A percentile compares a stretch with the other conserved stretches of the same genome.
Evolutionary conservation across 2,888 invertebrate genomes (phyloP).

Genomic region (Hemistola chrysoprasaria): DNA sequence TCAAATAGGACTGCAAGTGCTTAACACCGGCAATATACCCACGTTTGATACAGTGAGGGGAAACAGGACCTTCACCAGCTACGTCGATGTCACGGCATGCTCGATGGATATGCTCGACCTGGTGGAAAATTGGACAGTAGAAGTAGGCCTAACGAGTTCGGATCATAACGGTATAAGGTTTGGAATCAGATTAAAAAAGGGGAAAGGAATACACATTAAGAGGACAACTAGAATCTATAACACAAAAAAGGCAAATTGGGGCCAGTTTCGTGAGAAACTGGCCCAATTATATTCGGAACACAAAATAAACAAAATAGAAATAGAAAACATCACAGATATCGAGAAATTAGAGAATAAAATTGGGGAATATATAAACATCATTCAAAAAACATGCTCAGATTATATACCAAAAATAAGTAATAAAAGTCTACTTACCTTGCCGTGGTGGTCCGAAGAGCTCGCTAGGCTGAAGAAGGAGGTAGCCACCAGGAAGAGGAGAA

Average conservation of each 20-base stretch:
- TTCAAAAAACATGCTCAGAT: background rate
- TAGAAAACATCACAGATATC: background rate
- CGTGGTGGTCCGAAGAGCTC: no score
- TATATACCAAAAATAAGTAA: background rate
- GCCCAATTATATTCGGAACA: background rate
- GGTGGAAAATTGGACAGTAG: background rate
- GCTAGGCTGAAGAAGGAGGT: background rate
- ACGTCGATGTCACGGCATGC: background rate
- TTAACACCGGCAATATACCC: background rate
- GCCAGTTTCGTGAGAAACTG: no score
- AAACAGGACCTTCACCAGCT: background rate
- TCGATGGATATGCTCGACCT: background rate
- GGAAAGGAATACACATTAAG: background rate
- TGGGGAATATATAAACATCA: background rate
- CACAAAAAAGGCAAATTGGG: background rate
- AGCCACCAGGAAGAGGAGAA: background rate
- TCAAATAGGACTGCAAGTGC: no score
- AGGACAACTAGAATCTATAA: background rate
- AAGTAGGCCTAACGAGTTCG: no score
- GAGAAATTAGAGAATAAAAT: no score
- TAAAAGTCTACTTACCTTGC: background rate
- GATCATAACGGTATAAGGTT: no score
- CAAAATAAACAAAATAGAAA: background rate
- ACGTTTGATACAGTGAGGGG: background rate
- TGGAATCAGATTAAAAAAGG: background rate